Evolutionary conservation across 2,888 invertebrate genomes (phyloP).

Genomic region (Liodrosophila aerea): DNA sequence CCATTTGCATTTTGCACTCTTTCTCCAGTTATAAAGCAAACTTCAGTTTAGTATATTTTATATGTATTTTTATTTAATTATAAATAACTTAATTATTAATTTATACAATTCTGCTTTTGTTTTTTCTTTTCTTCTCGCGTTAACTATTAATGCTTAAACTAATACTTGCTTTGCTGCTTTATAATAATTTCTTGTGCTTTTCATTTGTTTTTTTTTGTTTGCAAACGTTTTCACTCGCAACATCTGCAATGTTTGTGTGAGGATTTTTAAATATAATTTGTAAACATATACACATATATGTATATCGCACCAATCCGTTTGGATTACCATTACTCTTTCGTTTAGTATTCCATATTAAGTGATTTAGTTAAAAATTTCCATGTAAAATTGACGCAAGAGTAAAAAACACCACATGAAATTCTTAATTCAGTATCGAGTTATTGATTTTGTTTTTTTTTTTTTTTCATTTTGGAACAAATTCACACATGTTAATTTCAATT

Average conservation of each 20-base stretch:
- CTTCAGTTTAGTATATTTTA: constrained; percentile 57
- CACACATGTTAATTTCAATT: constrained; percentile 62
- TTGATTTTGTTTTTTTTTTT: constrained; percentile 3
- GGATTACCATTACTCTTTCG: constrained; percentile 37
- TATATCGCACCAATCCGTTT: constrained; percentile 26
- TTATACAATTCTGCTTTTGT: constrained; percentile 69
- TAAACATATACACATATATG: constrained; percentile 24
- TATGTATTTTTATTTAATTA: constrained; percentile 81
- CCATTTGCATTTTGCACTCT: too few species aligned
- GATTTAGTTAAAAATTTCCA: constrained; percentile 43
- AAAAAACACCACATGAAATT: constrained; percentile 39
- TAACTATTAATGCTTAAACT: constrained; percentile 60
- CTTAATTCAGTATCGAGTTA: constrained; percentile 1
- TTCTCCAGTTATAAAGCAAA: neutral
- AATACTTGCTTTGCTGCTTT: constrained; percentile 47
- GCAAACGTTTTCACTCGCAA: constrained; percentile 43
- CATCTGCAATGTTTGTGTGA: neutral
- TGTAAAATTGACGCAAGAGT: constrained; percentile 61
- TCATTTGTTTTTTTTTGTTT: constrained; percentile 49
- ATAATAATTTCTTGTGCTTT: constrained; percentile 64
- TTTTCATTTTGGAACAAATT: constrained; percentile 40
- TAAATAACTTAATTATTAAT: constrained; percentile 82
- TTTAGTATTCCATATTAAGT: constrained; percentile 32
- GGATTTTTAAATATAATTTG: constrained; percentile 33
- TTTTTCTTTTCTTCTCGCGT: constrained; percentile 50